These are phyloP conservation scores for Apamea monoglypha DNA, from an alignment of 2,888 invertebrate species.

Conservation along the genomic window DNA sequence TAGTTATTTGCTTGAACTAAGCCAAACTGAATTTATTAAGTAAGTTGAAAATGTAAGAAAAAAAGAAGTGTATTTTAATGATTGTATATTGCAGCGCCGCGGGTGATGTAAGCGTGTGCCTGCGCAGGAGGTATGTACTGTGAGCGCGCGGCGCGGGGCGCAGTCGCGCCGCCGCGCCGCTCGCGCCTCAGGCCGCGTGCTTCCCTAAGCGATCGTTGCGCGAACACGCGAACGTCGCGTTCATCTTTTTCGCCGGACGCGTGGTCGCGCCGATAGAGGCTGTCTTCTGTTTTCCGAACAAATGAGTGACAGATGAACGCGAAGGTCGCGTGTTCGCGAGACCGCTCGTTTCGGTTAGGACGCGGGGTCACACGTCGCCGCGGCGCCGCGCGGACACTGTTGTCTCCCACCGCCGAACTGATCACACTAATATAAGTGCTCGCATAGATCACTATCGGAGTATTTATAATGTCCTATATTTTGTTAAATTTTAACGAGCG, in stretches of 20 bases:
- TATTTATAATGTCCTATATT: conserved; percentile 87
- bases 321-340: conserved; percentile 57
- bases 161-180: neutral
- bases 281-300: neutral
- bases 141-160: too few species aligned
- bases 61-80: conserved; percentile 88
- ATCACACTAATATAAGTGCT: conserved; percentile 85
- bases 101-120: conserved; percentile 63
- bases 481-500: conserved; percentile 87
- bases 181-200: conserved; percentile 27
- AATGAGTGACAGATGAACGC: neutral
- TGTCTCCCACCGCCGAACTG: conserved; percentile 84
- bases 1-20: conserved; percentile 91
- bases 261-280: neutral
- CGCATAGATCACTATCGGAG: conserved; percentile 86
- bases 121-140: conserved; percentile 2
- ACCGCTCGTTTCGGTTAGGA: conserved; percentile 42
- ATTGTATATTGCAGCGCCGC: conserved; percentile 86
- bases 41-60: conserved; percentile 90
- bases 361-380: conserved; percentile 3
- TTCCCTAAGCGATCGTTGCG: conserved; percentile 43
- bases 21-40: conserved; percentile 91
- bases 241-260: neutral
- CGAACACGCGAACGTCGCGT: neutral
- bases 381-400: conserved; percentile 81